A percentile compares a stretch with the other conserved stretches of the same genome.
phyloP scores from a whole-genome alignment of 2,888 invertebrate species.

The Rapana venosa region DNA sequence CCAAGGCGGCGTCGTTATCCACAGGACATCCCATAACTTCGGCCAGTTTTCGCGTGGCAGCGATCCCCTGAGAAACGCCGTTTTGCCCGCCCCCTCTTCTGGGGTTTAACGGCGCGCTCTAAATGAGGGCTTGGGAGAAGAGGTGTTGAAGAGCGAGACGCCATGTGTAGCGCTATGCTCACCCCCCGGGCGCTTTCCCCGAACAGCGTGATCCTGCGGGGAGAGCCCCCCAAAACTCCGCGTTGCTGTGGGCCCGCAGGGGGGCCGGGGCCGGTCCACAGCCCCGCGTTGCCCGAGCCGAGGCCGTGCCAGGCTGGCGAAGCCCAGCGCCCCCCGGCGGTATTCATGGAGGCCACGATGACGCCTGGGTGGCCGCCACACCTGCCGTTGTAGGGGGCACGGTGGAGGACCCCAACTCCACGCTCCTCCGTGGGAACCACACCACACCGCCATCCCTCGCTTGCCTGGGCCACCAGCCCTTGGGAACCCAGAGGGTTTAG shows the following conservation, averaged over 20 bases:
- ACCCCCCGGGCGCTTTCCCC: conserved; percentile 69
- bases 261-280: conserved; percentile 95
- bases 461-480: conserved; percentile 22
- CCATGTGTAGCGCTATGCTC: conserved; percentile 58
- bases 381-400: conserved; percentile 81
- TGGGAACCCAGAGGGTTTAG: conserved; percentile 95
- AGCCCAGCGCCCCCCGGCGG: conserved; percentile 93
- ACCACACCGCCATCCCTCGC: conserved; percentile 84
- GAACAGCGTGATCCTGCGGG: conserved; percentile 61
- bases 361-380: conserved; percentile 91
- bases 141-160: conserved; percentile 59
- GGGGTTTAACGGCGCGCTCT: conserved; percentile 61
- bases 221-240: conserved; percentile 77
- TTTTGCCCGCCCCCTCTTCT: conserved; percentile 57
- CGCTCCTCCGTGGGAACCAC: conserved; percentile 97
- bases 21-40: neutral
- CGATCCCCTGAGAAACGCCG: conserved; percentile 47
- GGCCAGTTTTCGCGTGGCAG: conserved; percentile 85
- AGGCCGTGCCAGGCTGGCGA: conserved; percentile 85
- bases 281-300: conserved; percentile 91
- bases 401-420: conserved; percentile 94
- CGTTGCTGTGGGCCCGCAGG: conserved; percentile 94
- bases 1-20: neutral
- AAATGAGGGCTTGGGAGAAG: conserved; percentile 64
- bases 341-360: conserved; percentile 97